Base-by-base conservation (phyloP, 53 echinoderm and acorn worm species). In the Holothuria leucospilota region DNA sequence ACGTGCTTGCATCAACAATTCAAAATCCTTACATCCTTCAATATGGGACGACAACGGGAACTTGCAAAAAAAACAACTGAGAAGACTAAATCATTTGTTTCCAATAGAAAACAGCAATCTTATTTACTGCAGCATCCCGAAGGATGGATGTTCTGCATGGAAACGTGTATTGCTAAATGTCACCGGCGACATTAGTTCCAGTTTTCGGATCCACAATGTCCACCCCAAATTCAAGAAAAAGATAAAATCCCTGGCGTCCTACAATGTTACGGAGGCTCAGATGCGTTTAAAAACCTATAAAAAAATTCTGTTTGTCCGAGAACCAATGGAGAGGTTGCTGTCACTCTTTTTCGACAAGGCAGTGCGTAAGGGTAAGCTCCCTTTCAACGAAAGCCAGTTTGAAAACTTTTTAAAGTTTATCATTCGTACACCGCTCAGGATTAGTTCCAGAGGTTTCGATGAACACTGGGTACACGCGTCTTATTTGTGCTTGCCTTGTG, bases 331-430 rank as follows among this genome's bases (percentile, higher is more conserved):
- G n/a, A 77, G 77, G 49, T 42, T 77, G 77, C 6, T 77, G 8
- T 77, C 77, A 2, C 41, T 77, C 24, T 77, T 77, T 77, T 12
- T 77, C 6, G 77, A 77, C 49, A 77, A 77, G 41, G 20, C 77
- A 13, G 39, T 77, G n/a, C 13, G 51, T 24, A 11, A 51, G 46
- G 42, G 46, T 12, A 21, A 51, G 23, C 46, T 77, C 0, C 49
- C n/a, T 20, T 77, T 51, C 41, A 42, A 77, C 41, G 77, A 77
- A 15, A 51, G 42, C 6, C 77, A 77, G 46, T 78, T 27, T 16
- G 59, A 78, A 52, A 12, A 4, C 7, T 78, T 78, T 29, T 59
- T 78, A 21, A 78, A 78, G 29, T 59, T 26, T 56, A 56, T 78
- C 20, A 21, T 29, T 8, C 1, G 6, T 8, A 8, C 6, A 29